Conservation (phyloP, 2,113 vertebrate genomes). For the Zapornia atra region DNA sequence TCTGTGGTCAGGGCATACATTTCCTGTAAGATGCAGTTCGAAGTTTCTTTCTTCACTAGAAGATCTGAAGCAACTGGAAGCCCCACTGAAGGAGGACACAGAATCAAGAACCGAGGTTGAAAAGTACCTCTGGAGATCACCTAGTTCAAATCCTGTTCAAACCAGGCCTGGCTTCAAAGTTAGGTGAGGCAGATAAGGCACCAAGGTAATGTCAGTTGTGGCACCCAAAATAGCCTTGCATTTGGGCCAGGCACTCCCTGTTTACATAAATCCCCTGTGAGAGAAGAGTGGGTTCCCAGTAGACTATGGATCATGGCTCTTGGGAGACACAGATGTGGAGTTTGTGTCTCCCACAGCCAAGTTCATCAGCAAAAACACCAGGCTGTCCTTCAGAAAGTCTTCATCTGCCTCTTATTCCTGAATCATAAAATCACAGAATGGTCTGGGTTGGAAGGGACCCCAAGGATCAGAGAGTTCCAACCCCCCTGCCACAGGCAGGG, state of each 20-base stretch:
- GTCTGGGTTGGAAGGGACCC: too few relatives aligned
- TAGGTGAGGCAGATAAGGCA: neutral
- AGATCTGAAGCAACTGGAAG: neutral
- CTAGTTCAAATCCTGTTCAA: neutral
- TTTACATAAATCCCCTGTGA: neutral
- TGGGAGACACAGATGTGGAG: neutral
- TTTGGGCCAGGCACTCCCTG: neutral
- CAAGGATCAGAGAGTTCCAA: too few relatives aligned
- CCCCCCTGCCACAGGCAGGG: too few relatives aligned
- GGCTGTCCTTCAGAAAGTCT: neutral
- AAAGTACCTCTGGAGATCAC: neutral
- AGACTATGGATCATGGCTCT: neutral
- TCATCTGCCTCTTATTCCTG: neutral
- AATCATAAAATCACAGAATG: neutral
- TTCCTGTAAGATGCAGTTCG: neutral
- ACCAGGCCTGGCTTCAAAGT: neutral
- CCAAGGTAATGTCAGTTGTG: neutral
- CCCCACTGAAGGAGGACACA: neutral
- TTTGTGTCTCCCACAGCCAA: rapidly evolving
- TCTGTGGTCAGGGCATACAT: neutral
- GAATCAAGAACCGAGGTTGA: neutral
- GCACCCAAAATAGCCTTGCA: neutral
- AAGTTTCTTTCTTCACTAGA: neutral
- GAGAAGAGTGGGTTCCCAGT: neutral
- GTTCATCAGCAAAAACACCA: neutral